Evolutionary conservation across 1,140 invertebrate genomes (phyloP).

Genomic region (Brachionus manjavacas): DNA sequence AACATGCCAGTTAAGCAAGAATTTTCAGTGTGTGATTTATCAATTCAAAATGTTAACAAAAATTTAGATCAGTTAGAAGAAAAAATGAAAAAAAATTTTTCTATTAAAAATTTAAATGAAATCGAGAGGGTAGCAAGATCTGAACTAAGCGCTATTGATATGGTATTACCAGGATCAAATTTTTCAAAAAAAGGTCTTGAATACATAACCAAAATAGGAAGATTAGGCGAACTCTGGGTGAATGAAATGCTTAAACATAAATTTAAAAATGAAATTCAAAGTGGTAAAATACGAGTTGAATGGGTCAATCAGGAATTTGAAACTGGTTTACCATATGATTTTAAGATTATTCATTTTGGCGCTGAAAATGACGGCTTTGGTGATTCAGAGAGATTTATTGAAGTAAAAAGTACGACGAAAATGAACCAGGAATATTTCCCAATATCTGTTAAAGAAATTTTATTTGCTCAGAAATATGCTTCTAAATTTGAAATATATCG

Average conservation of each 20-base stretch:
- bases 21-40: neutral
- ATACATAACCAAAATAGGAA: neutral
- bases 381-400: constrained; percentile 21
- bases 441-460: neutral
- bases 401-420: constrained; percentile 30
- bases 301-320: constrained; percentile 13
- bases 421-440: constrained; percentile 5
- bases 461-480: neutral
- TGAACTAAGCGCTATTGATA: neutral
- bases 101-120: constrained; percentile 1
- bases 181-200: neutral
- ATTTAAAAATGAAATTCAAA: constrained; percentile 18
- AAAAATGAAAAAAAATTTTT: constrained; percentile 18
- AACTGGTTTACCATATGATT: constrained; percentile 29
- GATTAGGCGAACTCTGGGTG: constrained; percentile 2
- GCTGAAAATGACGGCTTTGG: neutral
- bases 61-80: constrained; percentile 3
- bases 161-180: neutral
- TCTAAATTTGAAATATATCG: constrained; percentile 17
- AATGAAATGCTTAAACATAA: constrained; percentile 10
- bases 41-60: neutral
- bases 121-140: neutral
- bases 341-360: neutral
- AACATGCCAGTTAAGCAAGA: neutral
- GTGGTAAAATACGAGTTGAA: neutral